Evolutionary conservation across 1,140 invertebrate genomes (phyloP), one percentile per base, ranked within the genome.

Genomic region (Heliothis subflexa): DNA sequence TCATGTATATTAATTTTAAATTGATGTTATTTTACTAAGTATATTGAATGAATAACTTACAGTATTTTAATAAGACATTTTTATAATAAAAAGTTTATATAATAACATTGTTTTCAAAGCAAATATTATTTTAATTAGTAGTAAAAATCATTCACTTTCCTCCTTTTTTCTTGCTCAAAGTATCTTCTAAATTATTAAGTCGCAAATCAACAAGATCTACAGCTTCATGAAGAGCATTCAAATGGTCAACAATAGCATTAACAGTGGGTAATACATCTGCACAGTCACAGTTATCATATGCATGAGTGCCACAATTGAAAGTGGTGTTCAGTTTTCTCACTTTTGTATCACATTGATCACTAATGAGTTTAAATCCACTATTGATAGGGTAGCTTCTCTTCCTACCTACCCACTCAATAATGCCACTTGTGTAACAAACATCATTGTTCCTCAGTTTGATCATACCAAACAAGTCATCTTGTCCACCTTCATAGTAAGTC

Each of bases 231-330:
- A 95, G 83, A 61, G 92, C 93, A 91, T 92, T 91, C 50, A 95
- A 85, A 83, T 95, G 94, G 81, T 93, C 92, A 72, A 94, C 90
- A 86, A 95, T 94, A 70, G 93, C 92, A 91, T 94, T 93, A 2
- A 94, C 89, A 82, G 93, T 93, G 52, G 93, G 93, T n/a, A 94
- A 78, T 18, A 94, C 88, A 91, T 94, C 89, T 74, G 89, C 88
- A 90, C 93, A 94, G 64, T 92, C 89, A 89, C 93, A 94, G 64
- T 90, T 89, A 40, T 87, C 89, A 55, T 86, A 73, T 72, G 81
- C 86, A 52, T 80, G 80, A 16, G 49, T 28, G 16, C 76, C 79
- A 84, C 28, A 62, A 40, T 71, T 81, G 54, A 81, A 81, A 73
- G 84, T 86, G 7, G 70, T 81, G 81, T 92, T 85, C 0, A 86